A percentile compares a stretch with the other conserved stretches of the same genome.
Conservation (phyloP, 2,888 invertebrate genomes). For the Cryptus armator region DNA sequence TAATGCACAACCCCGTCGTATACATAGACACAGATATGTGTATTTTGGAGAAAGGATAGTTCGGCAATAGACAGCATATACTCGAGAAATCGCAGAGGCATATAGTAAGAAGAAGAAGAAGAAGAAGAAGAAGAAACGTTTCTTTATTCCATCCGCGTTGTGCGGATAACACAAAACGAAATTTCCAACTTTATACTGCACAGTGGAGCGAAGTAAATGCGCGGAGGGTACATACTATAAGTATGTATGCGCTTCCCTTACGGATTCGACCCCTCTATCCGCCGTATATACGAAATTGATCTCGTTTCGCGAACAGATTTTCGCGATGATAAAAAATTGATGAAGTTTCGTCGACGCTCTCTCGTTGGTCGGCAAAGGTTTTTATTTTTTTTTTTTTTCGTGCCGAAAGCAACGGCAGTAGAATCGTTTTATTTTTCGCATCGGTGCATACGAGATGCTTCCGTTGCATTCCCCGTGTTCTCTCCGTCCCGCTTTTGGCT, state of each 20-base stretch:
- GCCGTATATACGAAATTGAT: slow-evolving; percentile 43
- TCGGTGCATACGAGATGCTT: not conserved
- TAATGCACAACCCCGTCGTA: slow-evolving; percentile 18
- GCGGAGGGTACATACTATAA: not conserved
- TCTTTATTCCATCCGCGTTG: slow-evolving; percentile 60
- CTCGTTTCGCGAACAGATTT: slow-evolving; percentile 62
- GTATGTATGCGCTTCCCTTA: not conserved
- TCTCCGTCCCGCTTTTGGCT: not conserved
- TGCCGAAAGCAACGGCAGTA: not conserved
- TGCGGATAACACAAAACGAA: slow-evolving; percentile 61
- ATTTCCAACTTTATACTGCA: slow-evolving; percentile 57
- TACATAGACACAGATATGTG: slow-evolving; percentile 7
- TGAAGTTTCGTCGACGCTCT: slow-evolving; percentile 28
- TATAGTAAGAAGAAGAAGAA: slow-evolving; percentile 32
- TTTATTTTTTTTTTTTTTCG: not conserved
- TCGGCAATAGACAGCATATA: slow-evolving; percentile 45
- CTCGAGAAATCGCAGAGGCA: slow-evolving; percentile 36
- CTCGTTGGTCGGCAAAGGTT: not conserved
- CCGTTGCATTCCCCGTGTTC: not conserved
- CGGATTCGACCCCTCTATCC: not conserved
- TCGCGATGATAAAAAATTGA: slow-evolving; percentile 53
- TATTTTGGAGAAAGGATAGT: slow-evolving; percentile 46
- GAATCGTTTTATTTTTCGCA: not conserved
- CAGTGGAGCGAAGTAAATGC: not conserved
- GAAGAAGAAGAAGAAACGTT: slow-evolving; percentile 24